Evolutionary conservation across 2,888 invertebrate genomes (phyloP).

Genomic region (Bursaphelenchus okinawaensis): DNA sequence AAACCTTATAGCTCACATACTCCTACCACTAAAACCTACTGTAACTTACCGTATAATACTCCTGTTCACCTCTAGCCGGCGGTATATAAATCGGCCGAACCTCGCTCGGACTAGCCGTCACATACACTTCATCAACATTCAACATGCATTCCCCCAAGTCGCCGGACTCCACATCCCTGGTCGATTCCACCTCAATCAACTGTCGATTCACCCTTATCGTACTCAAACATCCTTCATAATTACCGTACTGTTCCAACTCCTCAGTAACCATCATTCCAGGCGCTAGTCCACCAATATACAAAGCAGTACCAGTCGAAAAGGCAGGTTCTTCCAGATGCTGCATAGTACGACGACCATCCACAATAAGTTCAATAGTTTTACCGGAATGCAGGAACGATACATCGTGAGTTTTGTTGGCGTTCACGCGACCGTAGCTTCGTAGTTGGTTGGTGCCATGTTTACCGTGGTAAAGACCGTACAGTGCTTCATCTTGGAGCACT

Average conservation of each 20-base stretch:
- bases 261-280: constrained; percentile 37
- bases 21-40: neutral
- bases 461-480: constrained; percentile 28
- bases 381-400: constrained; percentile 14
- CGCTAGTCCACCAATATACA: constrained; percentile 47
- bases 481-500: constrained; percentile 29
- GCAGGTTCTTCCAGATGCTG: neutral
- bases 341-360: neutral
- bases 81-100: neutral
- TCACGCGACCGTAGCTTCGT: constrained; percentile 6
- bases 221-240: constrained; percentile 28
- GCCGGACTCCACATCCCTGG: constrained; percentile 14
- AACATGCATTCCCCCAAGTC: constrained; percentile 14
- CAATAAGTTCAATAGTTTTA: constrained; percentile 6
- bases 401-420: constrained; percentile 13
- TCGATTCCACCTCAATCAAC: constrained; percentile 9
- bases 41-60: neutral
- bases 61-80: neutral
- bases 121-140: constrained; percentile 1
- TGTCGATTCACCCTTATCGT: constrained; percentile 15
- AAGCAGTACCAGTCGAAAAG: constrained; percentile 29
- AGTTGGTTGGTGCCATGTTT: constrained; percentile 19
- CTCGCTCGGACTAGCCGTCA: neutral
- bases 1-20: neutral
- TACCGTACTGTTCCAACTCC: constrained; percentile 31